Evolutionary conservation across 2,888 invertebrate species (phyloP), one percentile per base, ranked within the genome.

Genomic region (Melieria omissa): DNA sequence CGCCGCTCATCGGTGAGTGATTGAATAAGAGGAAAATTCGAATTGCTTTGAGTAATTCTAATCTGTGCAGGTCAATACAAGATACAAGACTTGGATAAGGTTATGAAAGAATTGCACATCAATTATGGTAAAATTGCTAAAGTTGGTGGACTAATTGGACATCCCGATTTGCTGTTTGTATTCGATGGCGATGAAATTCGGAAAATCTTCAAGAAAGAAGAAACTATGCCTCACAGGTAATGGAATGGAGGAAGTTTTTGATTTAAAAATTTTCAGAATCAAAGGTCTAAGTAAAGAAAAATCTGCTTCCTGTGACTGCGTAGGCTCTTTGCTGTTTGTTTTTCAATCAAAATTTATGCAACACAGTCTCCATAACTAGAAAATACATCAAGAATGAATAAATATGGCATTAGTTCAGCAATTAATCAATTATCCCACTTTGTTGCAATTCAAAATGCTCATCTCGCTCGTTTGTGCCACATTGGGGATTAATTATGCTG

Each of bases 181-280:
- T 93, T 92, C 81, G 91, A 92, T 82, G 92, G 92, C 4, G 92
- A 93, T 74, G 92, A 91, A 82, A 92, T 92, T n/a, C 90, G 91
- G 60, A 90, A 89, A 78, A 90, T 92, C 74, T 93, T 93, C 82
- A 88, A 91, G 80, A 88, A 90, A 55, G 93, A 93, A 84, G 93
- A 93, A 81, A 80, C 88, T 0, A 89, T 93, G 89, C 93, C 93
- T 0, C 90, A 92, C 79, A 88, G 93, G 87, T 87, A 76, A 80
- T 79, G 29, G 29, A 29, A 29, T 29, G 29, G 2, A 29, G 29
- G 29, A 29, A 29, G 3, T 29, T 29, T 29, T 29, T 29, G 1
- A 29, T 29, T 29, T 29, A 29, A 2, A 29, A 29, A 3, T 29
- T 29, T 29, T 29, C 29, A 29, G 29, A 29, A 29, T 29, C 29